Evolutionary conservation across 2,888 invertebrate species (phyloP).

Genomic region (Eilema sororculum): DNA sequence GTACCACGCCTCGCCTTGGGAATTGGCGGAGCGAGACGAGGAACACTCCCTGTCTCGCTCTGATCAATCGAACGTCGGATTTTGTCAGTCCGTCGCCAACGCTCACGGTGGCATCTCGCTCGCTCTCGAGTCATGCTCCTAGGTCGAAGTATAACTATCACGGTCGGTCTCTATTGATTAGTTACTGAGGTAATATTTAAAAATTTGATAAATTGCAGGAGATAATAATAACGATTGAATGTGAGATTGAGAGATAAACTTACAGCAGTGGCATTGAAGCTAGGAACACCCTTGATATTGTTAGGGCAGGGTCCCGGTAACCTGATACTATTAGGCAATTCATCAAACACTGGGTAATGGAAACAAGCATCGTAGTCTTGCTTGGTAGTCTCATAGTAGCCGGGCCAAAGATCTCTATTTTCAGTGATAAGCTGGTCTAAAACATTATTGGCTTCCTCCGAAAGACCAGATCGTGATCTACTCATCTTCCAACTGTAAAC

Average conservation of each 20-base stretch:
- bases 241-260: constrained; percentile 41
- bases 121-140: too few species aligned
- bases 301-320: constrained; percentile 65
- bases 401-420: constrained; percentile 65
- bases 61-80: too few species aligned
- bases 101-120: too few species aligned
- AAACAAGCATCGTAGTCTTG: constrained; percentile 71
- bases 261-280: constrained; percentile 64
- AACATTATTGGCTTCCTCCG: constrained; percentile 50
- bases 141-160: too few species aligned
- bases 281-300: constrained; percentile 62
- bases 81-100: too few species aligned
- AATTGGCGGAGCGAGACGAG: too few species aligned
- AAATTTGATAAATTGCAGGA: not conserved
- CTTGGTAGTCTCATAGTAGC: constrained; percentile 66
- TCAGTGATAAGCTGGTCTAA: constrained; percentile 59
- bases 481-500: constrained; percentile 80
- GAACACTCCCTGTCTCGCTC: too few species aligned
- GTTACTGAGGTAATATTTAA: not conserved
- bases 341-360: constrained; percentile 70
- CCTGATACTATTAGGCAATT: constrained; percentile 57
- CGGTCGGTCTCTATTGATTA: too few species aligned
- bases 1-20: too few species aligned
- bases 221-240: not conserved
- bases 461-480: constrained; percentile 60